Conservation (phyloP, 2,797 vertebrate species). For the Neosilurus hyrtlii region DNA sequence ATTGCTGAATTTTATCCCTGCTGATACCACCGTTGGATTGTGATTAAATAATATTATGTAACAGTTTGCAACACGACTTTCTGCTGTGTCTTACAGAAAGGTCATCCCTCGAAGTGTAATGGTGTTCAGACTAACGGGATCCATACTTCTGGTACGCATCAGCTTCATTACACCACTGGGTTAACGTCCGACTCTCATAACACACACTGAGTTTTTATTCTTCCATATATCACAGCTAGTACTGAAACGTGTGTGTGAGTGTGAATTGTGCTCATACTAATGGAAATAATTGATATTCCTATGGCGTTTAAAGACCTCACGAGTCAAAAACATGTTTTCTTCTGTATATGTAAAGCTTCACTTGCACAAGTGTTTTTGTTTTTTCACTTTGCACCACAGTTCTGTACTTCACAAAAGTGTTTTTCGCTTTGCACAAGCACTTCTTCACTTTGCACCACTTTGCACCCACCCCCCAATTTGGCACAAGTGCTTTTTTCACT, state of each 20-base stretch:
- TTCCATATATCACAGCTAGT: neutral
- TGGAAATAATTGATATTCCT: neutral
- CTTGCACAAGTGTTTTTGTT: no score
- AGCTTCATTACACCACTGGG: neutral
- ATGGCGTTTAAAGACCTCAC: no score
- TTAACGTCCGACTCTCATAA: neutral
- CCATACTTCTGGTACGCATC: constrained; percentile 60
- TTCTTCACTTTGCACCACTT: no score
- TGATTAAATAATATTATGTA: neutral
- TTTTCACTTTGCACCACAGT: no score
- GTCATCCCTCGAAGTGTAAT: constrained; percentile 42
- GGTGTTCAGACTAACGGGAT: constrained; percentile 57
- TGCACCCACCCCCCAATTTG: no score
- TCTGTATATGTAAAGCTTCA: no score
- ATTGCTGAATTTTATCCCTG: no score
- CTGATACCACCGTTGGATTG: neutral
- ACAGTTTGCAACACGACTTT: neutral
- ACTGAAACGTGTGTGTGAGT: neutral
- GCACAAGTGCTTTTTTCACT: no score
- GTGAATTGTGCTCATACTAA: no score
- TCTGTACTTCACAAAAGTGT: no score
- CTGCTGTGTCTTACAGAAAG: constrained; percentile 51
- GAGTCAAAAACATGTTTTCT: no score
- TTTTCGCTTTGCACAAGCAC: no score
- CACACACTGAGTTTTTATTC: neutral